A percentile compares a stretch with the other conserved stretches of the same genome.
phyloP scores from a whole-genome alignment of 1,140 invertebrate genomes.

The Neodiprion lecontei region DNA sequence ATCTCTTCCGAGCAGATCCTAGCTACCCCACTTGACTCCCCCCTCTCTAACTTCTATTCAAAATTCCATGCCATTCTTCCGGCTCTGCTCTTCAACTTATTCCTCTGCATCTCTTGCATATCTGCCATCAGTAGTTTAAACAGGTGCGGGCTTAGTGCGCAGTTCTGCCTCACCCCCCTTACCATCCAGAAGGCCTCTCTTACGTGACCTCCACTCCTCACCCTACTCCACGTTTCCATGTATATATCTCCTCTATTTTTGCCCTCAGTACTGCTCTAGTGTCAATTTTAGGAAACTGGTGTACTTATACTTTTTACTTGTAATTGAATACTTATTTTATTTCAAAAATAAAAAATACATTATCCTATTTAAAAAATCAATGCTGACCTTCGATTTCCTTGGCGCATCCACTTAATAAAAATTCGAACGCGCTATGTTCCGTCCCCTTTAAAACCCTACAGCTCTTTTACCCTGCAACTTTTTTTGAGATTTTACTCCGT shows the following conservation, averaged over 20 bases:
- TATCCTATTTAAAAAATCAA: not conserved
- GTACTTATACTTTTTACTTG: too few relatives aligned
- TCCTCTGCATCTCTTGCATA: slow-evolving; percentile 18
- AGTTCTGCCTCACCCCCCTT: slow-evolving; percentile 22
- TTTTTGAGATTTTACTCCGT: not conserved
- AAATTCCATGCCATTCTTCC: slow-evolving; percentile 19
- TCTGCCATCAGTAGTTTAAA: slow-evolving; percentile 19
- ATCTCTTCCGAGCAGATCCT: slow-evolving; percentile 15
- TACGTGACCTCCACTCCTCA: slow-evolving; percentile 11
- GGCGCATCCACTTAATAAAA: not conserved
- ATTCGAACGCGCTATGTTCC: too few relatives aligned
- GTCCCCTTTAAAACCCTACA: too few relatives aligned
- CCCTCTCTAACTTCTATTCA: slow-evolving; percentile 16
- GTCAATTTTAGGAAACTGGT: too few relatives aligned
- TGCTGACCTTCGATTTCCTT: not conserved
- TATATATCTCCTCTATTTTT: slow-evolving; percentile 10
- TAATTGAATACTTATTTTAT: too few relatives aligned
- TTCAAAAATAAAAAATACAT: too few relatives aligned
- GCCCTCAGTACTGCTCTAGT: not conserved
- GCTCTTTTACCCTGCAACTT: not conserved
- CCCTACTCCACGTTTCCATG: slow-evolving; percentile 14
- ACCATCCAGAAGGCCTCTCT: slow-evolving; percentile 14
- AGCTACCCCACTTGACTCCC: slow-evolving; percentile 9
- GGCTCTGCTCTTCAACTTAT: slow-evolving; percentile 7
- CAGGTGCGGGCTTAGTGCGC: slow-evolving; percentile 17